A percentile compares a stretch with the other conserved stretches of the same genome.
Conservation (phyloP, 2,888 invertebrate species). For the Leptopilina drosophilae region DNA sequence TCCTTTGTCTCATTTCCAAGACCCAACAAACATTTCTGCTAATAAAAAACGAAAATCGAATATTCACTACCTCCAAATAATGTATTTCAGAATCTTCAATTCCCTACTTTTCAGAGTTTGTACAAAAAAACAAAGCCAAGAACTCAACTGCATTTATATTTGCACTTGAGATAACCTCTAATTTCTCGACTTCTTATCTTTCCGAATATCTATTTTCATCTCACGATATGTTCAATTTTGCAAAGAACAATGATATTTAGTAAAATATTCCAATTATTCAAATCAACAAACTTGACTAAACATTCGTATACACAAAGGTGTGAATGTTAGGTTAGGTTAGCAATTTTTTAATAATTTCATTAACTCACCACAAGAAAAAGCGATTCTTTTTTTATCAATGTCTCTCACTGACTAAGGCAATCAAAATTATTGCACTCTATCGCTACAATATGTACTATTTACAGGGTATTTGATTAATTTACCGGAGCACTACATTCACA, state of each 20-base stretch:
- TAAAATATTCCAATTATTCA: not conserved
- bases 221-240: not conserved
- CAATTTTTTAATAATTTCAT: not conserved
- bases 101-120: not conserved
- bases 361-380: conserved; percentile 19
- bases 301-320: not conserved
- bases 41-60: not conserved
- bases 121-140: not conserved
- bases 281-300: not conserved
- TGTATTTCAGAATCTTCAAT: not conserved
- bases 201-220: not conserved
- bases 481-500: conserved; percentile 34
- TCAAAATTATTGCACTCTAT: conserved; percentile 21
- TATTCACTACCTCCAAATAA: too few relatives aligned
- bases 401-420: not conserved
- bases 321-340: conserved; percentile 17
- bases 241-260: not conserved
- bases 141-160: not conserved
- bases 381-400: not conserved
- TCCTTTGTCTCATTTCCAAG: not conserved
- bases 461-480: not conserved
- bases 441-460: not conserved
- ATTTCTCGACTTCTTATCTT: not conserved
- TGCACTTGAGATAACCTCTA: conserved; percentile 14
- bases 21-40: not conserved